Evolutionary conservation across 2,888 invertebrate genomes (phyloP), one percentile per base, ranked within the genome.

Genomic region (Diogma glabrata): DNA sequence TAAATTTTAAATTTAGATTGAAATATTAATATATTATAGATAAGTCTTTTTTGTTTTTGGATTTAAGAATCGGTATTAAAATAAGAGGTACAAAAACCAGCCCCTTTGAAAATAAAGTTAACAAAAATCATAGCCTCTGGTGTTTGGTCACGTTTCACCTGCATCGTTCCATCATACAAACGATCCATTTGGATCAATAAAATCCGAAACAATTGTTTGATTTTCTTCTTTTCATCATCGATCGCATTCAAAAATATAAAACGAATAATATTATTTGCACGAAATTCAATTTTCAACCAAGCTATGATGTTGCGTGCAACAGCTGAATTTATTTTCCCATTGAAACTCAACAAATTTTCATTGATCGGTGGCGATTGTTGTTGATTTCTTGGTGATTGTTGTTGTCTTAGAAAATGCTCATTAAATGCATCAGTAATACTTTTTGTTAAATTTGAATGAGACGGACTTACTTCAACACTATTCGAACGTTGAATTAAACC

Each of bases 41-140:
- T n/a, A n/a, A n/a, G n/a, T n/a, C n/a, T n/a, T n/a, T n/a, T n/a
- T n/a, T n/a, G n/a, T n/a, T n/a, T n/a, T n/a, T n/a, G n/a, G n/a
- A n/a, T n/a, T n/a, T n/a, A n/a, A n/a, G n/a, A n/a, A n/a, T n/a
- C n/a, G n/a, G n/a, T n/a, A n/a, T 55, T 26, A 43, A 57, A 57
- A 47, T 55, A 57, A 6, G 48, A 52, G 26, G 54, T 56, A 47
- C 53, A 56, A 16, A 56, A 55, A 8, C 57, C 57, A 22, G 54
- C 46, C 3, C 50, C 49, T 46, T 56, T 53, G 2, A 57, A 46
- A 43, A 57, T 47, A 47, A 53, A 54, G 8, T 55, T 55, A 14
- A 56, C 28, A 30, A 57, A 46, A n/a, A 55, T 33, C n/a, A 52
- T 24, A 8, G 51, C 47, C n/a, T 52, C 45, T 23, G 49, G 24